Base-by-base conservation (phyloP, 1,140 invertebrate species). In the Bombus waltoni region DNA sequence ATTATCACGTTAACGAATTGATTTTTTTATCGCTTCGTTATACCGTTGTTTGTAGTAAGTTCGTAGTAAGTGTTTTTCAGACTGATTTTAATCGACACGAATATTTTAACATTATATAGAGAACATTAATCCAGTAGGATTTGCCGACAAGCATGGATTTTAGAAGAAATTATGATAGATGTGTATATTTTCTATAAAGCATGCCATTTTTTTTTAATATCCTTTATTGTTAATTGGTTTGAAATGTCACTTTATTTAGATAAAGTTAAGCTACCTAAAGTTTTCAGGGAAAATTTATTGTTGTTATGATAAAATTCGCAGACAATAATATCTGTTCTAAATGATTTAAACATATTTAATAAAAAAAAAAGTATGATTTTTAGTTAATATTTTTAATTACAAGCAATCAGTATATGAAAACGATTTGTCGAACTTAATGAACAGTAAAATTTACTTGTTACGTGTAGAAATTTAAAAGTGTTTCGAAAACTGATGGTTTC, bases 271-370 rank as follows among this genome's bases (percentile, higher is more conserved):
- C 18, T 53, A 53, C 18, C 47, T 53, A 22, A 22, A 53, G 47
- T 22, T 18, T 53, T 53, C 5, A 35, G 0, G 3, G 18, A 35
- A 68, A 6, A 8, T 0, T 15, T 40, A 38, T 47, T 42, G 35
- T 42, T 81, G 62, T 81, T 42, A 3, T 81, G 47, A 65, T 73
- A 81, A 73, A 47, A 73, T 62, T 0, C 32, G n/a, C 22, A 40
- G 35, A 72, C 35, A 81, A 80, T 80, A 11, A 75, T 25, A 70
- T 47, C 22, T 47, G 28, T n/a, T 25, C 0, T 38, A 28, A 53
- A 9, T 68, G 28, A 3, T 13, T 38, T 4, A 13, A 53, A 47
- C 13, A 38, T 5, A 28, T 70, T 22, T 53, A 53, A 18, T 40
- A 65, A 38, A 11, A 15, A 65, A 38, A 11, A 15, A 53, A 11